Conservation (phyloP, 1,140 invertebrate species). For the Neotoxoptera formosana region DNA sequence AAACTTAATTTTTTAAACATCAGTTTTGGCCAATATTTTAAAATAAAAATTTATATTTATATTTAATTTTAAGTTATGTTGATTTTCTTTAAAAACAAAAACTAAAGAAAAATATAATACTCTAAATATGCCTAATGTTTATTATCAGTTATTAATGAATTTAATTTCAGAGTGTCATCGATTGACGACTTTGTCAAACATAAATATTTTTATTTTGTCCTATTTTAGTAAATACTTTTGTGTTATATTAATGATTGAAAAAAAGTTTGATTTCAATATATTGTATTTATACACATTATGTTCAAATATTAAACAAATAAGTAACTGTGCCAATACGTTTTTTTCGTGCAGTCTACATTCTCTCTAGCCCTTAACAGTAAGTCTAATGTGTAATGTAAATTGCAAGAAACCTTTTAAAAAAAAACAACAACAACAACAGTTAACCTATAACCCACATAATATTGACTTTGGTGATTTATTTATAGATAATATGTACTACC, state of each 20-base stretch:
- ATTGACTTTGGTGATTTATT: neutral
- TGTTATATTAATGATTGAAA: neutral
- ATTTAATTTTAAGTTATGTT: neutral
- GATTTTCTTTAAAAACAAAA: neutral
- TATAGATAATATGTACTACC: neutral
- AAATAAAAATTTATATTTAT: neutral
- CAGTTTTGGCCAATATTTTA: neutral
- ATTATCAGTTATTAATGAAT: neutral
- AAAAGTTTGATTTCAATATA: neutral
- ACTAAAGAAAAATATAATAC: neutral
- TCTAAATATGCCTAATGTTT: neutral
- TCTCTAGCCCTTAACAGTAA: neutral
- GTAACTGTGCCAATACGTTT: neutral
- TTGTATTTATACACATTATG: neutral
- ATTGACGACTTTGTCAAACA: neutral
- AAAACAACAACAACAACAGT: neutral
- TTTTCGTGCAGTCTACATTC: neutral
- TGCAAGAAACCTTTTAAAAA: neutral
- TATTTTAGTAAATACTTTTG: neutral
- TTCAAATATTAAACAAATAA: neutral
- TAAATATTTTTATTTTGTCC: neutral
- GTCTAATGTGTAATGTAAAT: neutral
- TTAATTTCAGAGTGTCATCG: neutral
- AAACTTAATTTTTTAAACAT: neutral
- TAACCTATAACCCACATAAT: neutral